Evolutionary conservation across 2,113 vertebrate genomes (phyloP), one percentile per base, ranked within the genome.

Genomic region (Oryzias curvinotus): DNA sequence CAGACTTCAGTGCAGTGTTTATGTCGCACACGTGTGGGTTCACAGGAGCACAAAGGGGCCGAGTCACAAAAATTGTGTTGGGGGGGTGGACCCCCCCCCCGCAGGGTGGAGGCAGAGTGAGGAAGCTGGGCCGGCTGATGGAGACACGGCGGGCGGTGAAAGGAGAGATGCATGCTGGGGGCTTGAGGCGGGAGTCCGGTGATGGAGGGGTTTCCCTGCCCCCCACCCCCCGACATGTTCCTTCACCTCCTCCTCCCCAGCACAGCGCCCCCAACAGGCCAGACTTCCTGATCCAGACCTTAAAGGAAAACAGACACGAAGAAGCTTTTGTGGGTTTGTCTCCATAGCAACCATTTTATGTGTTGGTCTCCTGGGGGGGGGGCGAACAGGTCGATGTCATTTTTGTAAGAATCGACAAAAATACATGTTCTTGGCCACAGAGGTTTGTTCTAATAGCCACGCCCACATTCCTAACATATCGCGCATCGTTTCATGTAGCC

Each of bases 1-100:
- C 85, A 88, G 75, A 83, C 79, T 86, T 86, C 85, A 86, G 87
- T 87, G 87, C 81, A 87, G 79, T 88, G 80, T 81, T 87, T 77
- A 71, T 80, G 75, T 86, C 78, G 83, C 77, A 87, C 75, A 66
- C 28, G 82, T 85, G 80, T 64, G 21, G 73, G 81, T 85, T 88
- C 80, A 88, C 74, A 75, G 47, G 53, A 65, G 68, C 59, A 75
- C 62, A 70, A 51, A 58, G 63, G 57, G 65, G 78, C 62, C 1
- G 62, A 51, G 61, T 66, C 66, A 80, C 75, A 77, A 41, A 76
- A 53, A 56, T 7, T 26, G 44, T 16, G 30, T 10, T 2, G 36
- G 36, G 30, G 30, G 8, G 30, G 30, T 5, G 26, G 26, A 26
- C 58, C 19, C 1, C 21, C 56, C 48, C 52, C 53, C 55, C 0